Evolutionary conservation across 53 echinoderm and acorn worm genomes (phyloP).

Genomic region (Henricia sp.): DNA sequence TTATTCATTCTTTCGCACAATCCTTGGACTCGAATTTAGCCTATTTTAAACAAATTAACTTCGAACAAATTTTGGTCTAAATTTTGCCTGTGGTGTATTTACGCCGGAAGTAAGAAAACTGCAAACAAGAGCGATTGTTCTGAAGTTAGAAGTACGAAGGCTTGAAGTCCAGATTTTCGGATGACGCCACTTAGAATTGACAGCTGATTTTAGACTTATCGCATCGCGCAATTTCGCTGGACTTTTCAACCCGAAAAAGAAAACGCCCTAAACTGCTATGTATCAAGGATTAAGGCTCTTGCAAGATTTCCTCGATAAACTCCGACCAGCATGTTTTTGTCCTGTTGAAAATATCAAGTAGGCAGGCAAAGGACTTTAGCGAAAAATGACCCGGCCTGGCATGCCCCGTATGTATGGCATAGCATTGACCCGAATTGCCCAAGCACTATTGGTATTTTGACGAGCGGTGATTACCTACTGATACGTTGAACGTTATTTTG

Average conservation of each 20-base stretch:
- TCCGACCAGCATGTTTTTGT: not conserved
- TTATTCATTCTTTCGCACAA: too few species aligned
- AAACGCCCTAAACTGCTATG: slow-evolving; percentile 17
- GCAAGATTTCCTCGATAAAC: not conserved
- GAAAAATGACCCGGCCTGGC: not conserved
- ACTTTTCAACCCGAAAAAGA: not conserved
- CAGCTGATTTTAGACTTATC: too few species aligned
- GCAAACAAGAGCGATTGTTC: too few species aligned
- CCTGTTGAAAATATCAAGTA: not conserved
- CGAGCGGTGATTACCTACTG: slow-evolving; percentile 17
- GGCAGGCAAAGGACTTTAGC: not conserved
- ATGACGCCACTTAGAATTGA: too few species aligned
- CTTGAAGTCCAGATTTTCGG: too few species aligned
- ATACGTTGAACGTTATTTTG: not conserved
- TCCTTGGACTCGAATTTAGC: too few species aligned
- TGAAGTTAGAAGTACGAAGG: too few species aligned
- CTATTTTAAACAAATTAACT: too few species aligned
- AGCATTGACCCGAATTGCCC: slow-evolving; percentile 31
- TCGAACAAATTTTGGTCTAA: too few species aligned
- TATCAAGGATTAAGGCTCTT: slow-evolving; percentile 1
- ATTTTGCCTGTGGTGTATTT: too few species aligned
- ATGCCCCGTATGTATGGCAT: not conserved
- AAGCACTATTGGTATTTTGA: slow-evolving; percentile 24
- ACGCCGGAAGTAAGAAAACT: too few species aligned
- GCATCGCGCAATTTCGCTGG: too few species aligned